Conservation (phyloP, 2,113 vertebrate genomes). For the Xenotilapia flavipinnis region DNA sequence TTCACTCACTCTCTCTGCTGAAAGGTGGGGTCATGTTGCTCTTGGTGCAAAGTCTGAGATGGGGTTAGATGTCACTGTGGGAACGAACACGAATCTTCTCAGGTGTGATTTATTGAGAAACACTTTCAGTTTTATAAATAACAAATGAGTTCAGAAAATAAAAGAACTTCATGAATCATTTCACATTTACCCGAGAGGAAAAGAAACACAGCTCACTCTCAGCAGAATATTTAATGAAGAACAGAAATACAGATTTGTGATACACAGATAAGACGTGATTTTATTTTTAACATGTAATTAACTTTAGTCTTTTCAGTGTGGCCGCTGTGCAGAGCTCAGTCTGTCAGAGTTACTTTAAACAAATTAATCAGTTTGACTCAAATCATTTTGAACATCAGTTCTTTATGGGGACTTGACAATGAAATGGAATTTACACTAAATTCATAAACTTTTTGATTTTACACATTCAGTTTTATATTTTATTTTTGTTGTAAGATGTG, state of each 20-base stretch:
- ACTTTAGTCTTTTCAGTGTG: not conserved
- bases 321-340: fast-evolving
- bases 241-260: not conserved
- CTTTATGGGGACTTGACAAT: too few species aligned
- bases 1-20: not conserved
- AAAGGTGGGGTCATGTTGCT: not conserved
- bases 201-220: not conserved
- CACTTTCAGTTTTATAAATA: not conserved
- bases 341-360: not conserved
- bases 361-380: not conserved
- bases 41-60: fast-evolving
- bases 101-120: not conserved
- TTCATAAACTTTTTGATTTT: not conserved
- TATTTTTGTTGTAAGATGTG: not conserved
- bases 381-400: not conserved
- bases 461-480: not conserved
- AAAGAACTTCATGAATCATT: not conserved
- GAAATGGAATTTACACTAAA: too few species aligned
- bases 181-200: fast-evolving
- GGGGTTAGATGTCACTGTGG: not conserved
- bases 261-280: fast-evolving
- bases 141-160: not conserved
- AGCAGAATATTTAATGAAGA: not conserved
- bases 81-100: not conserved
- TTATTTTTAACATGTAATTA: not conserved